Percentiles rank a stretch among this genome's conserved stretches.
phyloP scores from a whole-genome alignment of 2,888 invertebrate species.

The Ennomos erosarius region DNA sequence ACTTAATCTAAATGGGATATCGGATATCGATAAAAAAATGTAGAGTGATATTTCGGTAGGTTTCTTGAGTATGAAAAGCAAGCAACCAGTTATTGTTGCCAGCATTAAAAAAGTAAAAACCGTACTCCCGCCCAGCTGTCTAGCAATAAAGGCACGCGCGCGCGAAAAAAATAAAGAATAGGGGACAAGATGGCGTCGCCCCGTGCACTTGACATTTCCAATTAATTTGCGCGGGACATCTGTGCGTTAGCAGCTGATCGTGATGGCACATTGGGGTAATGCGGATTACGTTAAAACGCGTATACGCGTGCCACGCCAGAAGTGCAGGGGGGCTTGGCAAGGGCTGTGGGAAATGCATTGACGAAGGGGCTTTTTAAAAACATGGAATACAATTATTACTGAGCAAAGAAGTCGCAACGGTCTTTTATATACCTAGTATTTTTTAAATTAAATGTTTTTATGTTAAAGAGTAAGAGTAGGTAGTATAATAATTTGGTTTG shows the following conservation, averaged over 20 bases:
- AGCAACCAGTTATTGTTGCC: slow-evolving; percentile 11
- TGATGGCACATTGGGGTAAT: slow-evolving; percentile 66
- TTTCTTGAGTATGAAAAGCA: slow-evolving; percentile 7
- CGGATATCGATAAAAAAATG: too few relatives aligned
- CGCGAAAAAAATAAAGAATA: slow-evolving; percentile 70
- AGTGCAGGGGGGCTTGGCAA: slow-evolving; percentile 1
- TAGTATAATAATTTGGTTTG: too few relatives aligned
- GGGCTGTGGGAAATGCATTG: slow-evolving; percentile 4
- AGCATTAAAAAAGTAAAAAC: slow-evolving; percentile 43
- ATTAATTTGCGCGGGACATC: slow-evolving; percentile 84
- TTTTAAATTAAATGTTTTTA: too few relatives aligned
- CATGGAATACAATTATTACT: too few relatives aligned
- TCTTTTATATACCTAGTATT: too few relatives aligned
- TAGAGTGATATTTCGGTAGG: neutral
- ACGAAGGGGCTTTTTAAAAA: too few relatives aligned
- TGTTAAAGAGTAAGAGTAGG: too few relatives aligned
- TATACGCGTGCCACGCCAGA: slow-evolving; percentile 6
- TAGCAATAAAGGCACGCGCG: slow-evolving; percentile 78
- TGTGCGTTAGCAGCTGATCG: slow-evolving; percentile 81
- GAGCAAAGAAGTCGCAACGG: too few relatives aligned
- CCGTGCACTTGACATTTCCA: slow-evolving; percentile 84
- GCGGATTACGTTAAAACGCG: slow-evolving; percentile 63
- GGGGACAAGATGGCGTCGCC: slow-evolving; percentile 74
- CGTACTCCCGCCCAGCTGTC: slow-evolving; percentile 73
- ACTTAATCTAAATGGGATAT: too few relatives aligned